Percentiles rank a stretch among this genome's conserved stretches.
Conservation (phyloP, 1,140 invertebrate genomes). For the Coptotermes formosanus region DNA sequence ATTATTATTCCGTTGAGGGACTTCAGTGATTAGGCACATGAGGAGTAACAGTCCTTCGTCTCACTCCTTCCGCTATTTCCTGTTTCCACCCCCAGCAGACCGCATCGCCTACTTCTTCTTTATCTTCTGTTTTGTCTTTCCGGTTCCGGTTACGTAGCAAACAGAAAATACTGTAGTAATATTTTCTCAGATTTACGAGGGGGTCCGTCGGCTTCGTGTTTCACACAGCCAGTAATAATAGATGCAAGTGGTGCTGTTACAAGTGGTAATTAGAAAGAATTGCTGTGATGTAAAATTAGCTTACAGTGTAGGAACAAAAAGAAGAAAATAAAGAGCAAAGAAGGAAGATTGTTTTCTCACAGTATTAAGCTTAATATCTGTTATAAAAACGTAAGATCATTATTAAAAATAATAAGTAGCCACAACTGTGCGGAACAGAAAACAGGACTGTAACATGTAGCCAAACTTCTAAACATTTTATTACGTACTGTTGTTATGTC, state of each 20-base stretch:
- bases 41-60: neutral
- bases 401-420: neutral
- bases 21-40: neutral
- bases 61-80: neutral
- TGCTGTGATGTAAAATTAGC: neutral
- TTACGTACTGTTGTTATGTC: no score
- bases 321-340: neutral
- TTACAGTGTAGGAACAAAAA: neutral
- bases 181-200: slow-evolving; percentile 17
- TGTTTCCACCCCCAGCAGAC: neutral
- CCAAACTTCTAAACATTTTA: no score
- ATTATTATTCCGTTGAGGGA: no score
- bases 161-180: neutral
- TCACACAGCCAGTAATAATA: neutral
- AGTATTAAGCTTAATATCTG: neutral
- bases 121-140: slow-evolving; percentile 12
- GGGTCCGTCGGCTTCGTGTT: neutral
- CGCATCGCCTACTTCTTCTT: neutral
- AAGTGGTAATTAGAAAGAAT: slow-evolving; percentile 14
- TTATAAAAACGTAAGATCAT: neutral
- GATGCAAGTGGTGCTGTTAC: slow-evolving; percentile 2
- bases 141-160: neutral
- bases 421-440: neutral
- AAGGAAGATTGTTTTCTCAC: neutral
- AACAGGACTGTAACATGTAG: no score